Conservation (phyloP, 1,140 invertebrate species). For the Zaprionus tsacasi region DNA sequence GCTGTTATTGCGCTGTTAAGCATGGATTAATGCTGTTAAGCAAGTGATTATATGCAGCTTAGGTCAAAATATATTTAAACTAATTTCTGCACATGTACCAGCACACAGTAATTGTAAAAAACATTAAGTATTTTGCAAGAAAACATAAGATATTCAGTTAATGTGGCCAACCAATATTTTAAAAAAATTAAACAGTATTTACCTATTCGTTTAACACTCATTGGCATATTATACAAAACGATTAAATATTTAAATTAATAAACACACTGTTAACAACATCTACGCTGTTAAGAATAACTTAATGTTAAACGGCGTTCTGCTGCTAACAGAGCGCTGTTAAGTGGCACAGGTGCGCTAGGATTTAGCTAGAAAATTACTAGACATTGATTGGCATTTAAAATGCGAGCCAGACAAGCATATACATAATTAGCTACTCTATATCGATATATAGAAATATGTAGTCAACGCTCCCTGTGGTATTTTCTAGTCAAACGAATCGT, state of each 20-base stretch:
- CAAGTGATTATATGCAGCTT: not conserved
- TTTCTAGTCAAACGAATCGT: not conserved
- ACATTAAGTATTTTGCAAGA: too few relatives aligned
- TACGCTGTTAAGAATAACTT: slow-evolving; percentile 1
- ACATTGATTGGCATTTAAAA: too few relatives aligned
- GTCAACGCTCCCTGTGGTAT: not conserved
- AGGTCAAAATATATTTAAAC: not conserved
- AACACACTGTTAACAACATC: not conserved
- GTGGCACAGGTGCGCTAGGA: too few relatives aligned
- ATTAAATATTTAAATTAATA: not conserved
- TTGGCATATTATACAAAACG: not conserved
- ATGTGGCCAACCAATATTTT: too few relatives aligned
- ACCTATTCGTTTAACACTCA: not conserved
- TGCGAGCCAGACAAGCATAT: too few relatives aligned
- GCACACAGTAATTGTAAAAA: too few relatives aligned
- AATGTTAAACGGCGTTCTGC: not conserved
- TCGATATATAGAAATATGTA: not conserved
- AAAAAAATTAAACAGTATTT: too few relatives aligned
- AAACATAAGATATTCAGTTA: too few relatives aligned
- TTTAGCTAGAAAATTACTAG: too few relatives aligned
- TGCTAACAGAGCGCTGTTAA: slow-evolving; percentile 29
- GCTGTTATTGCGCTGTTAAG: too few relatives aligned
- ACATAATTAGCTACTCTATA: too few relatives aligned
- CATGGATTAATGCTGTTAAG: not conserved
- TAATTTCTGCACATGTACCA: too few relatives aligned